Percentiles rank a stretch among this genome's conserved stretches.
These are phyloP conservation scores for Diploscapter pachys DNA, from an alignment of 1,140 invertebrate species.

Conservation along the genomic window DNA sequence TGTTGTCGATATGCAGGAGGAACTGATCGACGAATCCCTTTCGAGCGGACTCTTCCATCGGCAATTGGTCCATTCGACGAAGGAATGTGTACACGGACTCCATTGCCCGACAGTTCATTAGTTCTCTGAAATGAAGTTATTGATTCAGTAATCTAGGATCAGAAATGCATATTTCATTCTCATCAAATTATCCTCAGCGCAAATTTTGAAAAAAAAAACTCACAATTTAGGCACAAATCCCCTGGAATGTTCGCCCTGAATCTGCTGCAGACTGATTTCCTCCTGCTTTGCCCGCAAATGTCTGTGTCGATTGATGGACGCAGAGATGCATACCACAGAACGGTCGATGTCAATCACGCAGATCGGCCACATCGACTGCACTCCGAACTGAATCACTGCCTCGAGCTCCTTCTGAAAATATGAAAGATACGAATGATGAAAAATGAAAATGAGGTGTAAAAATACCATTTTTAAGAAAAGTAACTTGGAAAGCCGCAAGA, in stretches of 20 bases:
- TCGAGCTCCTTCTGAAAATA: constrained; percentile 32
- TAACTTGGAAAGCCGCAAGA: background rate
- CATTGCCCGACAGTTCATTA: constrained; percentile 8
- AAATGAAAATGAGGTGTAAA: background rate
- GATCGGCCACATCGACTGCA: constrained; percentile 29
- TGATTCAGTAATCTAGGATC: constrained; percentile 2
- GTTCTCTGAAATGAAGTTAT: constrained; percentile 18
- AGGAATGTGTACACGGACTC: constrained; percentile 32
- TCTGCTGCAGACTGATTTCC: constrained; percentile 5
- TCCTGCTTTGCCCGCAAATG: constrained; percentile 19
- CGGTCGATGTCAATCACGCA: constrained; percentile 35
- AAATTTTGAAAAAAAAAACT: constrained; percentile 1
- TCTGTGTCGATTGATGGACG: constrained; percentile 27
- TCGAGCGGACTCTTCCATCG: constrained; percentile 24
- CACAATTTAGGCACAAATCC: constrained; percentile 15
- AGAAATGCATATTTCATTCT: constrained; percentile 15
- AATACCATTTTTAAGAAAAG: background rate
- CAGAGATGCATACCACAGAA: constrained; percentile 28
- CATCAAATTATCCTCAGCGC: constrained; percentile 14
- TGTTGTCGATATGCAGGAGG: constrained; percentile 32
- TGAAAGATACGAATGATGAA: background rate
- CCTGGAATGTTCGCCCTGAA: background rate
- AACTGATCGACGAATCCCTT: constrained; percentile 31
- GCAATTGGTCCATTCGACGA: constrained; percentile 19
- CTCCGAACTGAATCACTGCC: constrained; percentile 19